phyloP scores from a whole-genome alignment of 2,888 invertebrate genomes.

The Venustoraphidia nigricollis region DNA sequence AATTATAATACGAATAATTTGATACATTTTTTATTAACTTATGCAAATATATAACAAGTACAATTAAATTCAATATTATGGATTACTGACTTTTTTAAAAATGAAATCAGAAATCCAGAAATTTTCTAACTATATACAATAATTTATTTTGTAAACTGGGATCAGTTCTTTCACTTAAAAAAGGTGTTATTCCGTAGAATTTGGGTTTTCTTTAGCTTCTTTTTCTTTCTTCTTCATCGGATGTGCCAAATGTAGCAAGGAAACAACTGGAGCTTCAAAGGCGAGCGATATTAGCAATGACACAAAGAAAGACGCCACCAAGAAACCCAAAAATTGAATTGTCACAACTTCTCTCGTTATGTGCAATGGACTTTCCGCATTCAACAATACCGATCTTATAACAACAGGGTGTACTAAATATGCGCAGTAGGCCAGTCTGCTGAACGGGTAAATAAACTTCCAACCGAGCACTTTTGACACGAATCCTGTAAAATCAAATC shows the following conservation, averaged over 20 bases:
- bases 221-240: conserved; percentile 15
- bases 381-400: conserved; percentile 30
- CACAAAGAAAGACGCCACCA: conserved; percentile 26
- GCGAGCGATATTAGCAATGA: conserved; percentile 35
- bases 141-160: no score
- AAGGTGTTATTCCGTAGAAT: no score
- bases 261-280: conserved; percentile 43
- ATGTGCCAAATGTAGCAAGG: conserved; percentile 33
- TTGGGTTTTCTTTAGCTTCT: not conserved
- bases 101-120: no score
- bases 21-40: no score
- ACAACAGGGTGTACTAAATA: conserved; percentile 36
- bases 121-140: no score
- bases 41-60: no score
- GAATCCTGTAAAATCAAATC: conserved; percentile 21
- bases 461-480: conserved; percentile 30
- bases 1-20: no score
- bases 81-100: no score
- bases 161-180: no score
- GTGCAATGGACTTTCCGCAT: conserved; percentile 31
- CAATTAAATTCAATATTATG: no score
- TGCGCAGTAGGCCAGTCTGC: conserved; percentile 36
- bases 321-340: conserved; percentile 34
- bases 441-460: conserved; percentile 32
- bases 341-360: conserved; percentile 30